phyloP scores from a whole-genome alignment of 1,140 invertebrate species.

The Plodia interpunctella region DNA sequence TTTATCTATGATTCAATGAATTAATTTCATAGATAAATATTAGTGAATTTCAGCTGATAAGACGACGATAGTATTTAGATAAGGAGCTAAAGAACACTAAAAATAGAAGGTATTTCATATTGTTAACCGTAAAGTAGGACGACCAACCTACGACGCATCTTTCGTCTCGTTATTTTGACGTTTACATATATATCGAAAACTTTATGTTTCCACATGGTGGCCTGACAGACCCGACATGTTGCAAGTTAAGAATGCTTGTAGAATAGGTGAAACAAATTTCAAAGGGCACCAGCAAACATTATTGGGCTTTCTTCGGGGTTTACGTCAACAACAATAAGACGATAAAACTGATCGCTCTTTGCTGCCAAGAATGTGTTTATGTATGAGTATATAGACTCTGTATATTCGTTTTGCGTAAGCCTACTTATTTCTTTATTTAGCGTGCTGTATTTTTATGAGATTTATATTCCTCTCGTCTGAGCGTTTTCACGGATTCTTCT shows the following conservation, averaged over 20 bases:
- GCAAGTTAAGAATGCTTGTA: conserved; percentile 29
- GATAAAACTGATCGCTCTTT: conserved; percentile 57
- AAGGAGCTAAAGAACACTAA: not conserved
- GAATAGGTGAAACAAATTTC: conserved; percentile 67
- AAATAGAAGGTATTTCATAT: not conserved
- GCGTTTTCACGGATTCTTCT: too few relatives aligned
- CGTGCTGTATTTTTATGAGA: too few relatives aligned
- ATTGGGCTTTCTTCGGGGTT: conserved; percentile 54
- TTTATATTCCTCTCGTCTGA: too few relatives aligned
- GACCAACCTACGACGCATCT: conserved; percentile 17
- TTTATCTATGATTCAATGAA: too few relatives aligned
- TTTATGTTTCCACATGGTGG: conserved; percentile 42
- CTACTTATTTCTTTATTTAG: not conserved
- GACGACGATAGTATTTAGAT: too few relatives aligned
- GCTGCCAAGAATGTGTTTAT: conserved; percentile 21
- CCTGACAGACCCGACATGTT: conserved; percentile 32
- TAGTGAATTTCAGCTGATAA: too few relatives aligned
- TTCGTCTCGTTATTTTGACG: conserved; percentile 18
- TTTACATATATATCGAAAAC: conserved; percentile 29
- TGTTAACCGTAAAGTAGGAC: conserved; percentile 33
- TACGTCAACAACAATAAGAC: conserved; percentile 52
- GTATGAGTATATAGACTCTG: conserved; percentile 21
- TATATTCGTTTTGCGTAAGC: not conserved
- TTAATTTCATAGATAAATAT: too few relatives aligned
- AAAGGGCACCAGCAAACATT: conserved; percentile 42